A percentile compares a stretch with the other conserved stretches of the same genome.
Evolutionary conservation across 2,888 invertebrate species (phyloP).

Genomic region (Cataglyphis altisquamis): DNA sequence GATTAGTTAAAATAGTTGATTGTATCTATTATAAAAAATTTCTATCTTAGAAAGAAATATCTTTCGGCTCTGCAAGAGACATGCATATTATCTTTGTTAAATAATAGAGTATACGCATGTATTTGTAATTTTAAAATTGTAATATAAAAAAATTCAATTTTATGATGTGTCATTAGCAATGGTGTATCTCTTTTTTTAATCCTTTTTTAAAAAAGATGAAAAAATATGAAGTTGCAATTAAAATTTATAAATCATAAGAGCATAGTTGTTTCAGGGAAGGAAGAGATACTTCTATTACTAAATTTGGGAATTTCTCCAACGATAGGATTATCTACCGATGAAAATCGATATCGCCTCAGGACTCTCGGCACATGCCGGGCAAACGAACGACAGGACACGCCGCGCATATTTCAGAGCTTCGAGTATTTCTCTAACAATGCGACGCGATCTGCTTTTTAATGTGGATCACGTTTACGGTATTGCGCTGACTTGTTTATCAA

Average conservation of each 20-base stretch:
- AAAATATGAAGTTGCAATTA: background rate
- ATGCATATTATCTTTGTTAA: background rate
- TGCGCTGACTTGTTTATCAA: conserved; percentile 62
- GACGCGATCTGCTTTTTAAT: conserved; percentile 65
- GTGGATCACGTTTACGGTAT: conserved; percentile 54
- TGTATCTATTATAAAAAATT: background rate
- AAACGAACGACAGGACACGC: conserved; percentile 68
- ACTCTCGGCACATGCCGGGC: conserved; percentile 64
- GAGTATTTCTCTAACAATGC: conserved; percentile 68
- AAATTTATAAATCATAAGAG: background rate
- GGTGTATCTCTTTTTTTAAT: background rate
- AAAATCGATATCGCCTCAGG: conserved; percentile 69
- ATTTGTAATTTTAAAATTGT: background rate
- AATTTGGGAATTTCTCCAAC: conserved; percentile 51
- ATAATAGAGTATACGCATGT: background rate
- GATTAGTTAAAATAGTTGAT: too few species aligned
- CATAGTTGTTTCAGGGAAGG: background rate
- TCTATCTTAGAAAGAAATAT: background rate
- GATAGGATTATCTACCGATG: conserved; percentile 60
- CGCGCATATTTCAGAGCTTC: conserved; percentile 66
- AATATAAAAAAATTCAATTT: background rate
- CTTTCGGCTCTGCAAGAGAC: background rate
- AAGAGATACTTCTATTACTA: conserved; percentile 35
- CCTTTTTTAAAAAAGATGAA: background rate
- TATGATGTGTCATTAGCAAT: background rate